Percentiles rank a stretch among this genome's conserved stretches.
phyloP scores from a whole-genome alignment of 1,140 invertebrate genomes.

The Drosophila neocordata region DNA sequence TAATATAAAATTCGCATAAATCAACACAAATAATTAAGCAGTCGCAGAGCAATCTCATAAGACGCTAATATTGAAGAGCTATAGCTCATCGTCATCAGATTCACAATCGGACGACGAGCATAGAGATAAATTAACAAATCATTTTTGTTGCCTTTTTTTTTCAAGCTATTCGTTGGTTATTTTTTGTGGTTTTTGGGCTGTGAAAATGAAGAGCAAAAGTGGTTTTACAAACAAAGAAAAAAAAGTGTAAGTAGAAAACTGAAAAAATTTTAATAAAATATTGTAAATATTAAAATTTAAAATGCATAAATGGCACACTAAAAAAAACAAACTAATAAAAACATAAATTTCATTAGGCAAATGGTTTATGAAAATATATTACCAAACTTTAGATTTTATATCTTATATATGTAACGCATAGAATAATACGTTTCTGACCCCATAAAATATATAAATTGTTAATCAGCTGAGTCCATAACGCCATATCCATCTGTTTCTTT shows the following conservation, averaged over 20 bases:
- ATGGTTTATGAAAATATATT: too few relatives aligned
- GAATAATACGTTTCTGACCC: too few relatives aligned
- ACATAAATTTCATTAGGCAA: too few relatives aligned
- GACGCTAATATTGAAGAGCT: slow-evolving; percentile 58
- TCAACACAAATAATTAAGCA: slow-evolving; percentile 73
- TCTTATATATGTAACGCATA: too few relatives aligned
- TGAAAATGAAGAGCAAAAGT: slow-evolving; percentile 56
- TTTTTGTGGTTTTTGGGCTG: slow-evolving; percentile 40
- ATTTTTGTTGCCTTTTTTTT: slow-evolving; percentile 35
- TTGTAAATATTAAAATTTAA: background rate
- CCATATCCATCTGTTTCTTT: too few relatives aligned
- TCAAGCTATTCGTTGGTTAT: slow-evolving; percentile 24
- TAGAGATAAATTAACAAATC: slow-evolving; percentile 56
- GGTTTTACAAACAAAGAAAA: slow-evolving; percentile 19
- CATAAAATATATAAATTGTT: too few relatives aligned
- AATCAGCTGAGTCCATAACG: too few relatives aligned
- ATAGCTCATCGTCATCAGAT: slow-evolving; percentile 27
- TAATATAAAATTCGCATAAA: slow-evolving; percentile 75
- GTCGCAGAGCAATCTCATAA: slow-evolving; percentile 50
- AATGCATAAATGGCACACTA: background rate
- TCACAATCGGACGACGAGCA: slow-evolving; percentile 32
- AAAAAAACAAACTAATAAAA: background rate
- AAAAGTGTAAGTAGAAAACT: slow-evolving; percentile 29
- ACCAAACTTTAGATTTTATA: too few relatives aligned
- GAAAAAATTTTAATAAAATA: background rate